Base-by-base conservation (phyloP, 2,113 vertebrate genomes). In the Stomatorhinus ivindoensis region DNA sequence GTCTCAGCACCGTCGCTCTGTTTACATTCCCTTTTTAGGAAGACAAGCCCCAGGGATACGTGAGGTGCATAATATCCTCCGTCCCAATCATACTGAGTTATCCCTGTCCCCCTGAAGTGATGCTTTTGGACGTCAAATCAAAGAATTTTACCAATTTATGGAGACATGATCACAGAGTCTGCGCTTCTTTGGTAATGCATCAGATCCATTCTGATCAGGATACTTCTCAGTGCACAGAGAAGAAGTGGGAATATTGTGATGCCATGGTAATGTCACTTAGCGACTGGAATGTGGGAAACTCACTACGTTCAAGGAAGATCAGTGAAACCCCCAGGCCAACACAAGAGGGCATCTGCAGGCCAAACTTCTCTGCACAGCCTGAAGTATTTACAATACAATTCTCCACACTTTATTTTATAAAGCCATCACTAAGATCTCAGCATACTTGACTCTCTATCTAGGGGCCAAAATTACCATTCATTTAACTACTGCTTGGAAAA, bases 291-390 rank as follows among this genome's bases (percentile, higher is more conserved):
- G 47, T 0, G 8, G 73, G 39, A 42, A 11, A 94, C 98, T 95
- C 96, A 99, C 98, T 99, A 91, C 99, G 98, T 90, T 99, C 98
- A 94, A 99, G 96, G 94, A 99, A 99, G 98, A 93, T 99, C 98
- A 89, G 97, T 98, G 96, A 99, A 99, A 94, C 98, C 98, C 92
- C 98, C 98, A 55, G 98, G 87, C 95, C 94, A 93, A 99, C 94
- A 92, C 98, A 99, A 99, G 83, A 99, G 96, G 76, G 98, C 98
- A 35, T 98, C 98, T 47, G 98, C 98, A 31, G 98, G 97, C 98
- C 99, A 93, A 53, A 92, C 92, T 91, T 42, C 13, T 44, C 15
- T 44, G 76, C 19, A 42, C 13, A 82, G 35, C 17, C 5, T 9
- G 3, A 31, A 35, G 24, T 31, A 35, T 86, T 50, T 50, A 13